Percentiles rank a stretch among this genome's conserved stretches.
Conservation (phyloP, 2,888 invertebrate species). For the Melinaea marsaeus region DNA sequence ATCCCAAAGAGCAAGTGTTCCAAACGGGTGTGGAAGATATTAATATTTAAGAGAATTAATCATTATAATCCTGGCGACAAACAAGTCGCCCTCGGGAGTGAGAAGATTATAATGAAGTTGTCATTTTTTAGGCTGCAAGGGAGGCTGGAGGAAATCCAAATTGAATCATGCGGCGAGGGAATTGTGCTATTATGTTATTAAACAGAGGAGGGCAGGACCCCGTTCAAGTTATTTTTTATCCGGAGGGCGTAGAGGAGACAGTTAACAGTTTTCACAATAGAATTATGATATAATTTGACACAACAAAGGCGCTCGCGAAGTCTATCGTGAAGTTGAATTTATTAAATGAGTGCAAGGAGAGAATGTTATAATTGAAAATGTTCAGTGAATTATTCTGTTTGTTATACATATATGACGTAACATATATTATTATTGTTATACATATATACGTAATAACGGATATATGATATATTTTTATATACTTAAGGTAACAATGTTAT, state of each 20-base stretch:
- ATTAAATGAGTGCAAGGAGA: slow-evolving; percentile 25
- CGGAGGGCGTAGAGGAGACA: slow-evolving; percentile 71
- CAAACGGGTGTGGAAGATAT: slow-evolving; percentile 70
- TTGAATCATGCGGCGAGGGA: slow-evolving; percentile 82
- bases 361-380: slow-evolving; percentile 1
- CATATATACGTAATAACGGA: not conserved
- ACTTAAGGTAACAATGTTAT: not conserved
- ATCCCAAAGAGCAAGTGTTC: slow-evolving; percentile 68
- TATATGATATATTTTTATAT: too few relatives aligned
- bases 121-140: slow-evolving; percentile 76
- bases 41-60: slow-evolving; percentile 78
- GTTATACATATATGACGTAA: not conserved
- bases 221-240: slow-evolving; percentile 67
- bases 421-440: not conserved
- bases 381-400: not conserved
- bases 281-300: slow-evolving; percentile 78
- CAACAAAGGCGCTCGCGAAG: slow-evolving; percentile 54
- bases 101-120: slow-evolving; percentile 78
- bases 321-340: slow-evolving; percentile 39
- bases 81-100: slow-evolving; percentile 73
- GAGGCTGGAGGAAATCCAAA: slow-evolving; percentile 81
- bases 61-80: slow-evolving; percentile 77
- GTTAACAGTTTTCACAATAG: slow-evolving; percentile 77
- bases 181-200: slow-evolving; percentile 84
- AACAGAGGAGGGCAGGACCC: slow-evolving; percentile 79